Base-by-base conservation (phyloP, 2,888 invertebrate genomes). In the Drosophila heteroneura region DNA sequence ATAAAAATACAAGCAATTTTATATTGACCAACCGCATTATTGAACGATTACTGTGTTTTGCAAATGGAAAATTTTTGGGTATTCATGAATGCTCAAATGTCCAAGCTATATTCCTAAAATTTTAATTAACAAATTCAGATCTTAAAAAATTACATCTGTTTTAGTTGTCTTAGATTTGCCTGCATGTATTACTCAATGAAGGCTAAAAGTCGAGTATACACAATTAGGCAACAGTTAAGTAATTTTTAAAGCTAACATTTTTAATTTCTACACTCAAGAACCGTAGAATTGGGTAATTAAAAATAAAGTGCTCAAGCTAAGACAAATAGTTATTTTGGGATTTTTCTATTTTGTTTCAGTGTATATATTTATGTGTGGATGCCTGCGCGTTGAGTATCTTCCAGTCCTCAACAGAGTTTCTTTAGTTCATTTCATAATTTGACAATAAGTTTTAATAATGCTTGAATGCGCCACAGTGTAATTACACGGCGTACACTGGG, bases 371-470 rank as follows among this genome's bases (percentile, higher is more conserved):
- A 35, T 28, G 35, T 35, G 47, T 28, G 3, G 22, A 6, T 12
- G 37, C 0, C 10, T 10, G 12, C 2, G 5, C 22, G 26, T 32
- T 54, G 61, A 12, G 30, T 14, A 62, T 61, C 19, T 22, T 19
- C 1, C 2, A 22, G 32, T 54, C 19, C 12, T 3, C 5, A 14
- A 14, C 5, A 37, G 28, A 33, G n/a, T 19, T 19, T 32, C 2
- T 19, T n/a, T 57, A 30, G 12, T 16, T n/a, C 0, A 75, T 75
- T 76, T 76, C 75, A 65, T 35, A 30, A 41, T 35, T 54, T 26
- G 9, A 35, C 28, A 37, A 26, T 35, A n/a, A 30, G 30, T 41
- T 76, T 70, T n/a, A 76, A 51, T 75, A 76, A 70, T 44, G 16
- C 12, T 64, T 39, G 37, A 32, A 57, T 30, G 32, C 41, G 9